Base-by-base conservation (phyloP, 2,113 vertebrate genomes). In the Ammodytes marinus region DNA sequence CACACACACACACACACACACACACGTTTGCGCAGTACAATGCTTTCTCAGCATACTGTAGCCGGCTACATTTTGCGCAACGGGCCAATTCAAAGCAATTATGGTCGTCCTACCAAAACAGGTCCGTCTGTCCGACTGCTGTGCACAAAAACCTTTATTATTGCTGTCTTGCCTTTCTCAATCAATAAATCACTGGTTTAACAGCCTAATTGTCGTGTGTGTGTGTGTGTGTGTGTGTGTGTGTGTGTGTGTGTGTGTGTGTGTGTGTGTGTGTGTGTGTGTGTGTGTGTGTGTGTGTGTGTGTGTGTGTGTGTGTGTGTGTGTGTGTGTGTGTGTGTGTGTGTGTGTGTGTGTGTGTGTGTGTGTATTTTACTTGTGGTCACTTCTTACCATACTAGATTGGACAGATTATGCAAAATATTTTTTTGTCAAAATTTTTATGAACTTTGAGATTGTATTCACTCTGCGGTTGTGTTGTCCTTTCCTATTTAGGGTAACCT, bases 21-120 rank as follows among this genome's bases (percentile, higher is more conserved):
- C 82, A 74, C 78, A 75, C 67, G 52, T 53, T 53, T 82, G 68
- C 69, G 76, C 71, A 65, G 74, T 83, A 75, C 79, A 88, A 66
- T 78, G 82, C 91, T 90, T 93, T 83, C 86, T 87, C 91, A 91
- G 89, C 90, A 88, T 37, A 83, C 64, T 88, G 86, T 65, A 90
- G 82, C 80, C 54, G 88, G 84, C 85, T 86, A 68, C 79, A 79
- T 87, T 27, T 94, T 94, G 91, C 83, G 58, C 93, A 93, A 92
- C n/a, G 71, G 82, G 82, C 88, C 90, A 88, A 92, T 91, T 90
- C 82, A 80, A 84, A 80, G 83, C 85, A 94, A 95, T 94, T 94
- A 91, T 92, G 92, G 90, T 94, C 90, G 88, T 94, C 85, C 86
- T 91, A 85, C 93, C 72, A 87, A 86, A 90, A 88, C 86, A 88